phyloP scores from a whole-genome alignment of 1,140 invertebrate genomes.

The Ceratina japonica region DNA sequence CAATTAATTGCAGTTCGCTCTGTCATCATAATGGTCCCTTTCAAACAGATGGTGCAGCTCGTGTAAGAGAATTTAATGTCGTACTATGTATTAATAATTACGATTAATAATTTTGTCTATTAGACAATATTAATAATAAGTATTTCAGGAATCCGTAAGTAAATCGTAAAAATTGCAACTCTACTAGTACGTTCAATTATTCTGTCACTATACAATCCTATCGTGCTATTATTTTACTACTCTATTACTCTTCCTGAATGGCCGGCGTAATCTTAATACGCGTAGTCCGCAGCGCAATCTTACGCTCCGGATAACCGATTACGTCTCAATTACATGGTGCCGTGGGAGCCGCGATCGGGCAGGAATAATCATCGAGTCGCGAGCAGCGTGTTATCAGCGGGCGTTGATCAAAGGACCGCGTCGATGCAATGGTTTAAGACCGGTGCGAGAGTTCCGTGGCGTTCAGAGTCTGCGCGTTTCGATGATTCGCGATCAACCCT shows the following conservation, averaged over 20 bases:
- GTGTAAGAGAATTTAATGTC: not conserved
- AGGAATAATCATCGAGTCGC: not conserved
- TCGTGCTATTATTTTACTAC: no score
- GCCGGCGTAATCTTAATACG: no score
- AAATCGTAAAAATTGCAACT: no score
- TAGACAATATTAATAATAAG: no score
- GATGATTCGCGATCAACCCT: conserved; percentile 16
- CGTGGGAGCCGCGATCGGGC: not conserved
- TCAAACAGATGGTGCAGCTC: not conserved
- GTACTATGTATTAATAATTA: no score
- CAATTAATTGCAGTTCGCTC: conserved; percentile 20
- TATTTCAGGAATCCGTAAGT: no score
- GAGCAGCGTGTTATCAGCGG: not conserved
- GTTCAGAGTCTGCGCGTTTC: not conserved
- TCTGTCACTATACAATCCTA: no score
- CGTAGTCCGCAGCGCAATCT: conserved; percentile 19
- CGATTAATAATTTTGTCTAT: no score
- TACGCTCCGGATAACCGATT: conserved; percentile 28
- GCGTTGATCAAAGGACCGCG: conserved; percentile 31
- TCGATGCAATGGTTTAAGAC: conserved; percentile 17
- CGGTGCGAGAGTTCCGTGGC: not conserved
- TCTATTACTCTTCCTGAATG: no score
- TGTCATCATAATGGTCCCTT: not conserved
- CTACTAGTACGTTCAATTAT: no score
- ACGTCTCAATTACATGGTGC: conserved; percentile 29